A percentile compares a stretch with the other conserved stretches of the same genome.
These are phyloP conservation scores for Psilopogon haemacephalus DNA, from an alignment of 2,113 vertebrate species.

Conservation along the genomic window DNA sequence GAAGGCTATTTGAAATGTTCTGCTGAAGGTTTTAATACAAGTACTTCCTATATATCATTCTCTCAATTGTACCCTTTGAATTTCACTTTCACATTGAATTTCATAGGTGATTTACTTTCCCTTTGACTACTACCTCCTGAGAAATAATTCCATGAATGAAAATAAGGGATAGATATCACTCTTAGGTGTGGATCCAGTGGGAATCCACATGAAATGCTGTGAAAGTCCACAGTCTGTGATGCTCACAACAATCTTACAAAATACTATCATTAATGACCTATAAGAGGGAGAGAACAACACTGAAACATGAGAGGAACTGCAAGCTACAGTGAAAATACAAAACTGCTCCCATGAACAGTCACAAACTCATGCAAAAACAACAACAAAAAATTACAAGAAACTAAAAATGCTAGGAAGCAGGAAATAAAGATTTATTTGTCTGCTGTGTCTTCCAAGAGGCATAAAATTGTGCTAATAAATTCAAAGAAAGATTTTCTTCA, in stretches of 20 bases:
- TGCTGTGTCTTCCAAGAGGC: neutral
- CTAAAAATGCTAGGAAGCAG: neutral
- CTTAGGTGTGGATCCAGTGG: neutral
- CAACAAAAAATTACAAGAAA: neutral
- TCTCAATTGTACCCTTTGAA: conserved; percentile 30
- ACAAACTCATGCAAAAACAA: neutral
- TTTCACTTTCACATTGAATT: conserved; percentile 53
- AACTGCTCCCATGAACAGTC: neutral
- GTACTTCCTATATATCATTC: neutral
- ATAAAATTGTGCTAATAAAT: neutral
- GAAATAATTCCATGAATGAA: conserved; percentile 55
- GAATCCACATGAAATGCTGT: conserved; percentile 9
- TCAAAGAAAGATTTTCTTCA: neutral
- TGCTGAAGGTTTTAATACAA: neutral
- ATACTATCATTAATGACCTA: conserved; percentile 4
- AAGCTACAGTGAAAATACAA: neutral
- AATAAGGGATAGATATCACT: conserved; percentile 33
- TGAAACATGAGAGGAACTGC: neutral
- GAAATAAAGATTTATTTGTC: neutral
- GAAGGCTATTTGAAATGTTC: neutral
- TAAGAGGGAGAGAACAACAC: neutral
- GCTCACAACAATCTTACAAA: neutral
- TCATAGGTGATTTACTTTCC: conserved; percentile 54
- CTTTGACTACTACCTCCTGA: conserved; percentile 41
- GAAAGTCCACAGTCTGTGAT: neutral